Evolutionary conservation across 2,113 vertebrate species (phyloP), one percentile per base, ranked within the genome.

Genomic region (Sprattus sprattus): DNA sequence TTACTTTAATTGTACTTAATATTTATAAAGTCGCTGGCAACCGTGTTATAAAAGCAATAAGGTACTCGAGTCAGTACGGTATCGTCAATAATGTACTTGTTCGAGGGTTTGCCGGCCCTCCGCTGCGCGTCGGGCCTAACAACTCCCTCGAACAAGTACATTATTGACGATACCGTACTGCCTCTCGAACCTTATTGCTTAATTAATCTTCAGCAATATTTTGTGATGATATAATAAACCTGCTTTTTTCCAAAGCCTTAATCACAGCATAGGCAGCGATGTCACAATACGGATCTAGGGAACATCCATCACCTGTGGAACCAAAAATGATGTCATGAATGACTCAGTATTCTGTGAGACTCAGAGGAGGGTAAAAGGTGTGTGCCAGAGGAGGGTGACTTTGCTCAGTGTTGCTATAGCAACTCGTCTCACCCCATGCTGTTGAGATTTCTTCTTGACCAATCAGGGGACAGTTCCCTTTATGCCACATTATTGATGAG

Each of bases 401-500:
- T 91, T 85, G 78, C 89, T 84, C 83, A 52, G 89, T 86, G 92
- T 96, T 93, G 88, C 95, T 94, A 89, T 96, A 93, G 95, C 93
- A 97, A 95, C 95, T 93, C 44, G 92, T 90, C 92, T 96, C 89
- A 91, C 88, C 85, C 89, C 90, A 90, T 93, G 88, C 87, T 87
- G 91, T 87, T 87, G 89, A 39, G 45, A 93, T 89, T 93, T 91
- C 93, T 89, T 85, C 85, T 85, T 87, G 94, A 89, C 92, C 94
- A 95, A 44, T 95, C 89, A 91, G 93, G 92, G 32, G 1, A 39
- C 75, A 80, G 28, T 89, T 87, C 81, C 91, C 85, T 83, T 89
- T 28, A 91, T 88, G 84, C 85, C 93, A 85, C 92, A 88, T 94
- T 95, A 94, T 94, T 95, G 91, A 90, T 94, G 85, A 88, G 81